Base-by-base conservation (phyloP, 1,140 invertebrate species). In the Adoxophyes honmai region DNA sequence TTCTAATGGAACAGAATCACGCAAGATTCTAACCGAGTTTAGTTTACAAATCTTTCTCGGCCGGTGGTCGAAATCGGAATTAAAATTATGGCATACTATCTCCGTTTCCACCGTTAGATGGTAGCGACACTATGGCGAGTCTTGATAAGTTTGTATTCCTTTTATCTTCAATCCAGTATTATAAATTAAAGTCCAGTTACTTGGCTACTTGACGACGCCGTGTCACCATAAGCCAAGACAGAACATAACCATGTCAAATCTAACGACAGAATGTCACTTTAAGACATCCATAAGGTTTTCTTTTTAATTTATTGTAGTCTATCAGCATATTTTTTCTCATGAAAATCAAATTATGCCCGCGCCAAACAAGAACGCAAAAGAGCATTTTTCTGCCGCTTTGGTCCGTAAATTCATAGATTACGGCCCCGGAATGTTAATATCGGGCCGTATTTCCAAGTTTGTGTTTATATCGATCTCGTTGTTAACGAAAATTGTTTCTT, bases 401-500 rank as follows among this genome's bases (percentile, higher is more conserved):
- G 8, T 16, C 34, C 7, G 33, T 9, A 34, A 34, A 52, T 15
- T 9, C 11, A 34, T 4, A 48, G 42, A 52, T n/a, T 34, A 11
- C 0, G 5, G 39, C n/a, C 21, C 6, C 21, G 2, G 6, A 28
- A 28, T 28, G 6, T n/a, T 44, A 44, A 16, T 11, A 13, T 38
- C 13, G 11, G 9, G 1, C n/a, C 4, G 39, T 1, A 28, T 28
- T 48, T 48, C 21, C 14, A 48, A 48, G 21, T 48, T 48, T 11
- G 21, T 48, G 2, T 48, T 8, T 61, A 52, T 16, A 18, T 21
- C 33, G 55, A 59, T 28, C 34, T 54, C 18, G 59, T 61, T 61
- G 59, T 60, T 61, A 64, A 67, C 16, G 52, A 55, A 69, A 64
- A 70, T 70, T 59, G 59, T 78, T 69, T 68, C 62, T 59, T 64